Conservation (phyloP, 2,888 invertebrate genomes). For the Drosophila testacea region DNA sequence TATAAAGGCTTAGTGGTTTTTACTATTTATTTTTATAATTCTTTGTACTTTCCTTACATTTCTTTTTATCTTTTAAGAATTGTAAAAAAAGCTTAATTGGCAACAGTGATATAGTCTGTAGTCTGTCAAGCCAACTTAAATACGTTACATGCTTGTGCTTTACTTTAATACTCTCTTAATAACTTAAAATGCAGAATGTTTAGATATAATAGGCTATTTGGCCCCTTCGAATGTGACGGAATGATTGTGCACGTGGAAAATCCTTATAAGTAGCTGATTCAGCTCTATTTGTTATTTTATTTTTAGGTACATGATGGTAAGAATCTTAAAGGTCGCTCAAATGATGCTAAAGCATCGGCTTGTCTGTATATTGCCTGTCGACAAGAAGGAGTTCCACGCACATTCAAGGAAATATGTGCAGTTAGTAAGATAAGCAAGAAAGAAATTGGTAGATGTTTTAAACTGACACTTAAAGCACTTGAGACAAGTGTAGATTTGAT, state of each 20-base stretch:
- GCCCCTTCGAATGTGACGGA: too few relatives aligned
- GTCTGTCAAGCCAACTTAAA: too few relatives aligned
- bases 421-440: conserved; percentile 99
- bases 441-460: conserved; percentile 99
- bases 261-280: background rate
- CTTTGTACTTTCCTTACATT: too few relatives aligned
- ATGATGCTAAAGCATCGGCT: conserved; percentile 99
- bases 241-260: too few relatives aligned
- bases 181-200: background rate
- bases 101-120: too few relatives aligned
- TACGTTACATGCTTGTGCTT: too few relatives aligned
- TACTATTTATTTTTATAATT: too few relatives aligned
- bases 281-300: background rate
- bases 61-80: too few relatives aligned
- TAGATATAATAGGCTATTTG: background rate
- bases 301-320: conserved; percentile 95
- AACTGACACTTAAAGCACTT: conserved; percentile 96
- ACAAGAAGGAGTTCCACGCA: conserved; percentile 99
- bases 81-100: too few relatives aligned
- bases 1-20: too few relatives aligned
- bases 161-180: too few relatives aligned
- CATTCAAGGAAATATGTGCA: conserved; percentile 99
- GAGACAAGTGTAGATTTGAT: conserved; percentile 99
- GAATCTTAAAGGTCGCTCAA: conserved; percentile 96
- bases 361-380: conserved; percentile 99